Evolutionary conservation across 2,888 invertebrate genomes (phyloP).

Genomic region (Hoplodrina blanda): DNA sequence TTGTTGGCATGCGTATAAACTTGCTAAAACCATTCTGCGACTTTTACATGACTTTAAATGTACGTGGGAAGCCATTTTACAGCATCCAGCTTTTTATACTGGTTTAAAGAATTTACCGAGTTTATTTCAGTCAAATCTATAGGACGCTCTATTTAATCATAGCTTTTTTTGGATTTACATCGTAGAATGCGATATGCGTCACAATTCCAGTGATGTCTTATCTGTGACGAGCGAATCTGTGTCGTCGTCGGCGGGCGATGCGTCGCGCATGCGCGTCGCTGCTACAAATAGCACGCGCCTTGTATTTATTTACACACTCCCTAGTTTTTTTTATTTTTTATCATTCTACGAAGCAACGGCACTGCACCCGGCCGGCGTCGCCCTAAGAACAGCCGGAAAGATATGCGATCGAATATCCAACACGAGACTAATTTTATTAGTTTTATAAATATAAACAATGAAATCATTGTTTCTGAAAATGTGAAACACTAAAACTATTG

Average conservation of each 20-base stretch:
- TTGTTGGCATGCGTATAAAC: not conserved
- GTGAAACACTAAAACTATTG: conserved; percentile 29
- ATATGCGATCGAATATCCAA: conserved; percentile 30
- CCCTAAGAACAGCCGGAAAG: conserved; percentile 27
- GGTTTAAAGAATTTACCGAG: not conserved
- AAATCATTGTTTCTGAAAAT: conserved; percentile 47
- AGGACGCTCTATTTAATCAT: not conserved
- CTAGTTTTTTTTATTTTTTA: conserved; percentile 73
- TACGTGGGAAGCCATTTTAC: not conserved
- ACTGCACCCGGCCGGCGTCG: conserved; percentile 38
- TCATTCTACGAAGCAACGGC: conserved; percentile 67
- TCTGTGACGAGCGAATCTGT: conserved; percentile 66
- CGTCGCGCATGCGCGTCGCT: conserved; percentile 74
- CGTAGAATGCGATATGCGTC: conserved; percentile 34
- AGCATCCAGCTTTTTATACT: conserved; percentile 6
- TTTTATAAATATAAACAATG: conserved; percentile 48
- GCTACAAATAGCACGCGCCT: conserved; percentile 84
- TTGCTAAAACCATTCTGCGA: not conserved
- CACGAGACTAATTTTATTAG: conserved; percentile 33
- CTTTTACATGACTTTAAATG: not conserved
- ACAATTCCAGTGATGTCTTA: conserved; percentile 57
- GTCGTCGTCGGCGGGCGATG: conserved; percentile 54
- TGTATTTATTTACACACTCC: conserved; percentile 82
- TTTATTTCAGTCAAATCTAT: conserved; percentile 10
- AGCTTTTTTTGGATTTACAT: conserved; percentile 26